Evolutionary conservation across 2,113 vertebrate genomes (phyloP).

Genomic region (Tupaia chinensis): DNA sequence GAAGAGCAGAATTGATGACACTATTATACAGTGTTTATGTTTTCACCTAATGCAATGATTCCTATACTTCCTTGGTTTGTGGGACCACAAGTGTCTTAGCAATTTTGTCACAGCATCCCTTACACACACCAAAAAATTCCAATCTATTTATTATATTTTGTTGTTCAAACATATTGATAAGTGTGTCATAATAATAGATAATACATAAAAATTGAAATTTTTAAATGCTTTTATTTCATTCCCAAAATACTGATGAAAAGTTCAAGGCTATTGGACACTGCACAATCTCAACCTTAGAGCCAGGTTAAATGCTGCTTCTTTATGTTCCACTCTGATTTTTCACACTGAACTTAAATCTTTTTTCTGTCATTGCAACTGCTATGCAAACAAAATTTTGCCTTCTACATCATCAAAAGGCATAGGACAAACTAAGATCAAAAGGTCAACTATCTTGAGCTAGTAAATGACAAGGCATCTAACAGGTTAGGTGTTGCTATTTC

Average conservation of each 20-base stretch:
- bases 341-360: neutral
- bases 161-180: neutral
- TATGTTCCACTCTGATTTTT: neutral
- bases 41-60: neutral
- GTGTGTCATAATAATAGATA: neutral
- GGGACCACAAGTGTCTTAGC: neutral
- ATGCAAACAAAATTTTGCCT: neutral
- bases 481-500: neutral
- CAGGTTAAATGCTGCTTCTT: rapidly evolving
- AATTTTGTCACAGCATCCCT: neutral
- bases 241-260: neutral
- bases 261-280: neutral
- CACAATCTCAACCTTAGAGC: neutral
- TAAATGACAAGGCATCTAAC: neutral
- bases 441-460: neutral
- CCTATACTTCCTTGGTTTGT: neutral
- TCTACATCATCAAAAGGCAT: neutral
- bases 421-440: neutral
- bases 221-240: neutral
- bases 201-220: neutral
- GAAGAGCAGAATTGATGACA: neutral
- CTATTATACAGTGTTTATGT: neutral
- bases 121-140: neutral
- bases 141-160: slow-evolving; percentile 1
- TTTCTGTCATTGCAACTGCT: neutral